Evolutionary conservation across 1,140 invertebrate genomes (phyloP).

Genomic region (Neocloeon triangulifer): DNA sequence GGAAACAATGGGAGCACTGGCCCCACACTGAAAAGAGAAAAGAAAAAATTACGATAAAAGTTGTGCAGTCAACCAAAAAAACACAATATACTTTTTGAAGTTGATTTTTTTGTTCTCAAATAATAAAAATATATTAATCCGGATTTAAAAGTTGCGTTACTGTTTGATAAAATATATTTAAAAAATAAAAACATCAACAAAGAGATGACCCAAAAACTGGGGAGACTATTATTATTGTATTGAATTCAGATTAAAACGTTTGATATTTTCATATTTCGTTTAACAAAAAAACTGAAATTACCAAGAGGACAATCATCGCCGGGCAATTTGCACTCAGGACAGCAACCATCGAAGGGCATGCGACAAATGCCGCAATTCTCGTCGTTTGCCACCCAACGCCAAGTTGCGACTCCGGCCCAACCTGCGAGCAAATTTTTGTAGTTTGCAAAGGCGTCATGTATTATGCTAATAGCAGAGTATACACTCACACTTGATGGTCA

Average conservation of each 20-base stretch:
- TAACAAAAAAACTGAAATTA: no score
- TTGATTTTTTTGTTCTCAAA: no score
- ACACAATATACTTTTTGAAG: no score
- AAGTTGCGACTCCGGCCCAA: slow-evolving; percentile 90
- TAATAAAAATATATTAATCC: no score
- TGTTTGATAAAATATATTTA: slow-evolving; percentile 4
- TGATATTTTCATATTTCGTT: no score
- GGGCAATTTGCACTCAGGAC: slow-evolving; percentile 93
- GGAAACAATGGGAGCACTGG: slow-evolving; percentile 96
- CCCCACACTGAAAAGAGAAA: slow-evolving; percentile 68
- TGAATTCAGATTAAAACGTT: no score
- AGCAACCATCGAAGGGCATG: slow-evolving; percentile 96
- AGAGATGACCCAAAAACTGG: not conserved
- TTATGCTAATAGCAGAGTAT: no score
- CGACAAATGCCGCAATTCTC: slow-evolving; percentile 98
- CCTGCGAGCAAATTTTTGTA: slow-evolving; percentile 29
- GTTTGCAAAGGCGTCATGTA: no score
- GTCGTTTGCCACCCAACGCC: slow-evolving; percentile 97
- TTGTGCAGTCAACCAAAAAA: no score
- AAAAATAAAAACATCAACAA: slow-evolving; percentile 4
- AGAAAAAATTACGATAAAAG: no score
- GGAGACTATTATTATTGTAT: slow-evolving; percentile 5
- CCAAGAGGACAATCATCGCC: slow-evolving; percentile 93
- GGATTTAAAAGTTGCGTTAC: no score
- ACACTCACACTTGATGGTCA: no score